phyloP scores from a whole-genome alignment of 2,888 invertebrate genomes.

The Drosophila lacicola region DNA sequence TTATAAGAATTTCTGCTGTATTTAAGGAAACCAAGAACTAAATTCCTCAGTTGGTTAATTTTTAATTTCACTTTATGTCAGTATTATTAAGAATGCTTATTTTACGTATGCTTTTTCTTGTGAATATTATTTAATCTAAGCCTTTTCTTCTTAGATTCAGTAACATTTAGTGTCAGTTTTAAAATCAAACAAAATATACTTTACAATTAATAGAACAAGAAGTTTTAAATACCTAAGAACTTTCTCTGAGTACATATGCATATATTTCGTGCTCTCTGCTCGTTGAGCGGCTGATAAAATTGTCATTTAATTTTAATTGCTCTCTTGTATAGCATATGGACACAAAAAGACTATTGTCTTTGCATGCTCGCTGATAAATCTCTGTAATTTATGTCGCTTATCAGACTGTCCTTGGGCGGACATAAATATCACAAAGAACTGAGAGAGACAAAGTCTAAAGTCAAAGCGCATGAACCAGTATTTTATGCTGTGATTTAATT shows the following conservation, averaged over 20 bases:
- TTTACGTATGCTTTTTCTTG: too few relatives aligned
- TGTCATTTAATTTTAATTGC: constrained; percentile 6
- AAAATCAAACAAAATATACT: too few relatives aligned
- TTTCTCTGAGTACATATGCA: not conserved
- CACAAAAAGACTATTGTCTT: constrained; percentile 13
- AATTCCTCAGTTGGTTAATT: too few relatives aligned
- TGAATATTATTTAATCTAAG: too few relatives aligned
- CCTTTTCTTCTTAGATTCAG: too few relatives aligned
- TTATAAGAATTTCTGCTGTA: too few relatives aligned
- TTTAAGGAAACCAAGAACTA: too few relatives aligned
- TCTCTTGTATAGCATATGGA: not conserved
- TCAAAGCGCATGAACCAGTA: constrained; percentile 17
- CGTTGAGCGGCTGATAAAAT: constrained; percentile 13
- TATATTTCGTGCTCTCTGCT: not conserved
- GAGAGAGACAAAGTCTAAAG: constrained; percentile 1
- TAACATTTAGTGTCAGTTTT: too few relatives aligned
- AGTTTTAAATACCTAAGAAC: not conserved
- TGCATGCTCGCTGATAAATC: constrained; percentile 10
- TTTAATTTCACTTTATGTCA: too few relatives aligned
- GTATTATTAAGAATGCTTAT: too few relatives aligned
- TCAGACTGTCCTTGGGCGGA: constrained; percentile 23
- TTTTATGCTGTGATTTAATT: not conserved
- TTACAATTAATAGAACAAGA: too few relatives aligned
- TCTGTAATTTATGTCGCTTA: constrained; percentile 10
- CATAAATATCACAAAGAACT: not conserved